A percentile compares a stretch with the other conserved stretches of the same genome.
These are phyloP conservation scores for mouse (Mus musculus) DNA, from an alignment of 2,113 vertebrate genomes.

Conservation along the genomic window GRCm39 chr17:76285001-76285500, in stretches of 20 bases:
- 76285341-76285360: conserved; percentile 8
- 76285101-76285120: not conserved
- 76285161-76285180: not conserved
- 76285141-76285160: conserved; percentile 9
- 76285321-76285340: not conserved
- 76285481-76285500: conserved; percentile 32
- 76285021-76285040: not conserved
- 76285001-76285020: not conserved
- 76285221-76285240: conserved; percentile 8
- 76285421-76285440: conserved; percentile 20
- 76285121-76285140: not conserved
- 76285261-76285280: conserved; percentile 44
- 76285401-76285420: not conserved
- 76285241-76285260: not conserved
- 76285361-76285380: conserved; percentile 27
- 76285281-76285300: conserved; percentile 52
- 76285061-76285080: not conserved
- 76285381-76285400: conserved; percentile 38
- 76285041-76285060: not conserved
- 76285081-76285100: not conserved
- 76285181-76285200: conserved; percentile 17
- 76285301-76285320: conserved; percentile 46
- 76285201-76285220: conserved; percentile 18
- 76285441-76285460: conserved; percentile 19
- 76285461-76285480: not conserved